Conservation (phyloP, 1,140 invertebrate species). For the Diorhabda sublineata region DNA sequence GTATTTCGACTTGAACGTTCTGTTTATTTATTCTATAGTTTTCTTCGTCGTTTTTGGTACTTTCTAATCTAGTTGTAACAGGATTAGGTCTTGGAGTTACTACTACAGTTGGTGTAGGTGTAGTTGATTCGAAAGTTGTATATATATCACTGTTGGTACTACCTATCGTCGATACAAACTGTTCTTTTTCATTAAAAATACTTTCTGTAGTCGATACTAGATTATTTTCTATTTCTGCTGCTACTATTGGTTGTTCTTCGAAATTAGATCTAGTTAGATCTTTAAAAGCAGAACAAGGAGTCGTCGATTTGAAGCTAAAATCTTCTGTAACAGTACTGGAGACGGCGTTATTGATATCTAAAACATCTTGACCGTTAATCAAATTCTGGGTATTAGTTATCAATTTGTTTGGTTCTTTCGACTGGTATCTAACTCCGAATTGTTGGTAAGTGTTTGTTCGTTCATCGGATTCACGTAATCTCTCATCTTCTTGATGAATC, state of each 20-base stretch:
- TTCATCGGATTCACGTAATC: not conserved
- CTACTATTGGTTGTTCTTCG: constrained; percentile 43
- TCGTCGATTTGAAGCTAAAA: not conserved
- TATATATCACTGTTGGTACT: constrained; percentile 8
- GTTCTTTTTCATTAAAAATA: constrained; percentile 23
- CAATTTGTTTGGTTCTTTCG: constrained; percentile 37
- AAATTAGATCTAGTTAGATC: constrained; percentile 6
- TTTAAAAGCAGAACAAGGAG: not conserved
- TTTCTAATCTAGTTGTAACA: constrained; percentile 50
- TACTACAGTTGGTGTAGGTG: constrained; percentile 44
- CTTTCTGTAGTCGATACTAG: constrained; percentile 7
- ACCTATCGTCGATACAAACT: constrained; percentile 7
- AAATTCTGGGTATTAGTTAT: constrained; percentile 54
- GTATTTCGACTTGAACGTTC: constrained; percentile 55
- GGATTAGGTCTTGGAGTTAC: constrained; percentile 53
- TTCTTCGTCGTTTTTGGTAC: constrained; percentile 39
- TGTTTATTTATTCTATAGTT: constrained; percentile 32
- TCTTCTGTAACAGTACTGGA: constrained; percentile 16
- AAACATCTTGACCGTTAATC: constrained; percentile 53
- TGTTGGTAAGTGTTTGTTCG: not conserved
- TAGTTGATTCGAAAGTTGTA: not conserved
- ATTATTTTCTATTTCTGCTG: constrained; percentile 39
- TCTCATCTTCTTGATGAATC: not conserved
- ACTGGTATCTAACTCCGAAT: constrained; percentile 1
- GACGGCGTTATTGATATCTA: constrained; percentile 53